Base-by-base conservation (phyloP, 2,113 vertebrate genomes). In the Sapayoa aenigma region DNA sequence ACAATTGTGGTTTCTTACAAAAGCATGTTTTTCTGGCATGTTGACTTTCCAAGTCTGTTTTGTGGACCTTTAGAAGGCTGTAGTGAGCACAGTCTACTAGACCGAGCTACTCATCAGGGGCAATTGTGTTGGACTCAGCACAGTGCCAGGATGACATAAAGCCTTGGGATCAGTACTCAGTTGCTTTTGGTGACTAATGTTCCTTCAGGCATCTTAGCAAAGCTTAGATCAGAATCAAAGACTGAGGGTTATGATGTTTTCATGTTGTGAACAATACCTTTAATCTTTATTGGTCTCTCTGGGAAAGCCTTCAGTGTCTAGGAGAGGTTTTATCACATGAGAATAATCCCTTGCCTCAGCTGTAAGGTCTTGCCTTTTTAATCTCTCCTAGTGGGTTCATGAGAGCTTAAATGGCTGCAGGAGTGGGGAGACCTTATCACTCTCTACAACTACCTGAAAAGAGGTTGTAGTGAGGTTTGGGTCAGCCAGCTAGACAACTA, bases 61-160 rank as follows among this genome's bases (percentile, higher is more conserved):
- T 2, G 1, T 24, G 53, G 21, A 25, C 42, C 41, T n/a, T 42
- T 33, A 27, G 41, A 31, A 76, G 14, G 31, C 31, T 18, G 7
- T 33, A 30, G 47, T 41, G 17, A 41, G 37, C 4, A 21, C 7
- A 12, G 24, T 25, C 42, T 56, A 20, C 17, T 21, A 17, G 17
- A 27, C 35, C 9, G 52, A 59, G 37, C 44, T 50, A 42, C 35
- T 42, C 35, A 33, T 67, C 37, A 11, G 27, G 22, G 44, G n/a
- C 8, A 6, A 13, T 27, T 76, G 56, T 22, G 41, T 33, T 77
- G 49, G 49, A 50, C 56, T 71, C 22, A 9, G 17, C 7, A 11
- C 33, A 9, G 28, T 24, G 50, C 27, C 14, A 22, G 50, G 16
- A 28, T 0, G 2, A 28, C 27, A 5, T 1, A 11, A 58, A 22